Conservation (phyloP, 1,140 invertebrate genomes). For the Bombus pyrosoma region DNA sequence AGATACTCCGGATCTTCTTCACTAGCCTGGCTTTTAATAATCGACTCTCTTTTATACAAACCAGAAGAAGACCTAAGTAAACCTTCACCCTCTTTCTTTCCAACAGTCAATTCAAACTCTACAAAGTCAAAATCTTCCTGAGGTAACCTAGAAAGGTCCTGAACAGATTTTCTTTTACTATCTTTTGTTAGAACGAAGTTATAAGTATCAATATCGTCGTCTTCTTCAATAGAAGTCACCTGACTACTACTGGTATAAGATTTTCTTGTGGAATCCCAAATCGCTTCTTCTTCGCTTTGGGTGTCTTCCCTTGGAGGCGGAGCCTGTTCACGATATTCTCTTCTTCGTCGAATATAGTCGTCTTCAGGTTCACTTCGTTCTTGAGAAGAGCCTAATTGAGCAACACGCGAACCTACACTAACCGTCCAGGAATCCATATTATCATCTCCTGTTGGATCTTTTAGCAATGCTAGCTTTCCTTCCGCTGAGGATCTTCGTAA, state of each 20-base stretch:
- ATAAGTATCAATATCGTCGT: slow-evolving; percentile 63
- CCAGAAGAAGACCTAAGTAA: slow-evolving; percentile 66
- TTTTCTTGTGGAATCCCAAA: slow-evolving; percentile 52
- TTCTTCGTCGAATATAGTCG: background rate
- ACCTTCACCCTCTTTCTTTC: slow-evolving; percentile 60
- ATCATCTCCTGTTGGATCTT: slow-evolving; percentile 71
- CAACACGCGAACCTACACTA: slow-evolving; percentile 69
- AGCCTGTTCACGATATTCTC: slow-evolving; percentile 70
- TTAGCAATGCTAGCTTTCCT: slow-evolving; percentile 78
- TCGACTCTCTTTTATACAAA: slow-evolving; percentile 79
- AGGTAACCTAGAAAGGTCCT: slow-evolving; percentile 75
- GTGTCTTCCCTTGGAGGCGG: slow-evolving; percentile 65
- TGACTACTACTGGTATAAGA: slow-evolving; percentile 68
- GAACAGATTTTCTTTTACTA: slow-evolving; percentile 74
- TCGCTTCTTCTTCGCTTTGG: slow-evolving; percentile 68
- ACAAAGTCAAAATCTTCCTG: slow-evolving; percentile 58
- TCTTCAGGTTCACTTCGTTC: slow-evolving; percentile 76
- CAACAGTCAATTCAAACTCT: slow-evolving; percentile 56
- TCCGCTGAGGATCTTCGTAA: slow-evolving; percentile 79
- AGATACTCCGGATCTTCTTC: slow-evolving; percentile 81
- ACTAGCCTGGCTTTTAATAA: slow-evolving; percentile 80
- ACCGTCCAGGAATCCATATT: slow-evolving; percentile 80
- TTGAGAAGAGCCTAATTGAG: slow-evolving; percentile 74
- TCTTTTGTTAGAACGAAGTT: slow-evolving; percentile 73
- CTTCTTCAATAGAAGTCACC: slow-evolving; percentile 71